Conservation (phyloP, 2,113 vertebrate species). For the Vidua macroura region DNA sequence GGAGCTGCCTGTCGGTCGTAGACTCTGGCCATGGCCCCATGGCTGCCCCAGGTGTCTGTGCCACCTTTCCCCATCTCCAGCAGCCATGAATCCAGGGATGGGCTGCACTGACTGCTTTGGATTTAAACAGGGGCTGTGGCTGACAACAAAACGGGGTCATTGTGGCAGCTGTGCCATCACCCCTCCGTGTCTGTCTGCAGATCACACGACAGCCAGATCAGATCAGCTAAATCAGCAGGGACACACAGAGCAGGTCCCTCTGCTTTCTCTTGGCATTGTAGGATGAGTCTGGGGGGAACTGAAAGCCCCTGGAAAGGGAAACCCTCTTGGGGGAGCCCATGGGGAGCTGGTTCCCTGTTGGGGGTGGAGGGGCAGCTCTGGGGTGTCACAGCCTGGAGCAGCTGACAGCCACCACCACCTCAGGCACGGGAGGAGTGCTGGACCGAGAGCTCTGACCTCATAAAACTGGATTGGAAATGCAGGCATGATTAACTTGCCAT, state of each 20-base stretch:
- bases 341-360: fast-evolving
- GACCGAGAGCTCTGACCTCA: conserved; percentile 47
- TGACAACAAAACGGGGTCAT: background rate
- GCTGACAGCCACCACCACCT: background rate
- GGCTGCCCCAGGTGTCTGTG: background rate
- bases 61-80: background rate
- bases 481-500: conserved; percentile 80
- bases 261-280: background rate
- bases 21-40: fast-evolving
- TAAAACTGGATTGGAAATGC: conserved; percentile 65
- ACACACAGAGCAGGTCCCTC: background rate
- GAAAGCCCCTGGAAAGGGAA: background rate
- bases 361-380: background rate
- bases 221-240: background rate
- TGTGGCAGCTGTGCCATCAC: background rate
- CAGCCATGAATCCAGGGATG: background rate
- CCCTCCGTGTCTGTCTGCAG: background rate
- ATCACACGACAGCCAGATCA: background rate
- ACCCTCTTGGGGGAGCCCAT: fast-evolving
- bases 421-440: background rate
- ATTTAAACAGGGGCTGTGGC: background rate
- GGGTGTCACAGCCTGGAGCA: background rate
- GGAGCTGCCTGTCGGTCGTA: background rate
- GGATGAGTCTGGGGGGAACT: background rate
- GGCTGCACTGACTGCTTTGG: background rate